phyloP scores from a whole-genome alignment of 2,797 vertebrate genomes.

The Malacoctenus gilli region DNA sequence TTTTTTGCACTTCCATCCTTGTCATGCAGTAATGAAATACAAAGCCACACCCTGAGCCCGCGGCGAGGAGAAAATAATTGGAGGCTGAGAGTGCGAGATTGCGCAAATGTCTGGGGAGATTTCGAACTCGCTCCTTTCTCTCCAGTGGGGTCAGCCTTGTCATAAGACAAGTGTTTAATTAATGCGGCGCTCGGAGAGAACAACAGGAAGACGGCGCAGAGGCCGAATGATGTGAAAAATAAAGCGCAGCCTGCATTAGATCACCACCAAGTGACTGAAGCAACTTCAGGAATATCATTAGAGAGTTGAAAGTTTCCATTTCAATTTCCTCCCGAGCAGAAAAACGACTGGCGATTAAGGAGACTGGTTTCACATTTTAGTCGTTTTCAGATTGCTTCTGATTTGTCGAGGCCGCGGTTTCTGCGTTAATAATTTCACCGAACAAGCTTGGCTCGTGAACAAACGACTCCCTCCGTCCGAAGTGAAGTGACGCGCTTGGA shows the following conservation, averaged over 20 bases:
- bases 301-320: not conserved
- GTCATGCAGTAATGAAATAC: conserved; percentile 18
- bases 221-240: conserved; percentile 24
- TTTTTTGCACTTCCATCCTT: conserved; percentile 11
- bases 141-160: conserved; percentile 50
- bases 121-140: conserved; percentile 13
- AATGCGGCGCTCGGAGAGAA: conserved; percentile 36
- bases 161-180: conserved; percentile 49
- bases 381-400: too few relatives aligned
- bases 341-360: not conserved
- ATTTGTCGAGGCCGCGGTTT: too few relatives aligned
- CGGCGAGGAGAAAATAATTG: conserved; percentile 49
- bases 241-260: not conserved
- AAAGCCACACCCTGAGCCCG: conserved; percentile 8
- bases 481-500: too few relatives aligned
- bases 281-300: not conserved
- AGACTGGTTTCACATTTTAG: not conserved
- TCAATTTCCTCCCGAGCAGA: not conserved
- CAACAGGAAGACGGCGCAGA: conserved; percentile 18
- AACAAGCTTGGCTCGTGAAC: too few relatives aligned
- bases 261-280: not conserved
- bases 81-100: conserved; percentile 20
- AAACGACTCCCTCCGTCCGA: too few relatives aligned
- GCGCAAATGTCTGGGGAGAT: conserved; percentile 35
- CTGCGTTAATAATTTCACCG: too few relatives aligned